Evolutionary conservation across 2,797 vertebrate species (phyloP), one percentile per base, ranked within the genome.

Genomic region (Echiichthys vipera): DNA sequence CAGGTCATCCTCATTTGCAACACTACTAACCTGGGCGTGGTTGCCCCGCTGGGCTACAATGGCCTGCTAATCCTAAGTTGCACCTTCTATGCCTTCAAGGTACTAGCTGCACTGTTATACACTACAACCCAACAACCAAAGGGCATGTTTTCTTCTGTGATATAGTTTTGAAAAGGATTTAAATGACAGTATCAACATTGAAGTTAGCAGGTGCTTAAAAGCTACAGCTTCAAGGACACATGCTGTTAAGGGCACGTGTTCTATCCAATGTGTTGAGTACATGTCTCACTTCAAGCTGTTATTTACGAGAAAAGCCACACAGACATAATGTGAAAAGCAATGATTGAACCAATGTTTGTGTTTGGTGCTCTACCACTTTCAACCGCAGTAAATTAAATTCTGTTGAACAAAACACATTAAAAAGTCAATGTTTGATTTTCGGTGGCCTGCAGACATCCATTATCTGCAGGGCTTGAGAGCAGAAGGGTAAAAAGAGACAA

Each of bases 1-100:
- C 96, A 99, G 84, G 98, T 99, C 85, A 97, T 97, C 84, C 93
- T 99, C 84, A 98, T 99, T 74, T 99, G 98, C 80, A 95, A 99
- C 85, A 99, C 97, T 81, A 99, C 95, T 83, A 99, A 98, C 88
- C 59, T 99, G 32, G 98, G 96, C 0, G 97, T 99, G 18, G 98
- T 99, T 64, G 96, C 98, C 42, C 98, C 98, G 0, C 95, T 99
- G 54, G 97, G 98, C 83, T 99, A 99, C 89, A 99, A 99, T 22
- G 96, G 98, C 37, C 92, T 99, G 75, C 92, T 99, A 74, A 99
- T 99, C 84, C 93, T 99, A 84, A 99, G 98, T 89, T 99, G 98
- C 84, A 99, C 98, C 76, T 99, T 99, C 92, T 99, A 99, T 57
- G 98, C 98, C 22, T 99, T 99, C 91, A 99, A 99, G 90, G 91